phyloP scores from a whole-genome alignment of 2,113 vertebrate species.

The Tichodroma muraria region DNA sequence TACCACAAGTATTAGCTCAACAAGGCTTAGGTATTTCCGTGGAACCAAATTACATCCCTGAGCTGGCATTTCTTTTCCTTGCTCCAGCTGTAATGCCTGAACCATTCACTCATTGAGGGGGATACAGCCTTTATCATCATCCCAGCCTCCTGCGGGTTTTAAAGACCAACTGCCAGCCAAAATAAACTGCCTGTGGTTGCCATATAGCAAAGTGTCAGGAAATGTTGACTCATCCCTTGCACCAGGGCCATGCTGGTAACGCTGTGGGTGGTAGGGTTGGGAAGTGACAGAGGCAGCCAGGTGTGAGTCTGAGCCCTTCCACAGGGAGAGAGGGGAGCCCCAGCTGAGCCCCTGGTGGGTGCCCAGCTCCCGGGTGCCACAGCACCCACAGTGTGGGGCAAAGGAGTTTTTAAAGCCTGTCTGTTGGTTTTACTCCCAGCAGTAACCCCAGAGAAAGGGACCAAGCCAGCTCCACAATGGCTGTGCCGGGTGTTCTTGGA shows the following conservation, averaged over 20 bases:
- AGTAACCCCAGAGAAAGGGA: background rate
- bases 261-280: background rate
- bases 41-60: constrained; percentile 1
- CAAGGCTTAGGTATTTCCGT: background rate
- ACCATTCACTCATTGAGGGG: background rate
- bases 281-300: background rate
- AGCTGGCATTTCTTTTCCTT: background rate
- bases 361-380: background rate
- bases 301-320: background rate
- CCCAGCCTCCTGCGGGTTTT: background rate
- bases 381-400: background rate
- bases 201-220: background rate
- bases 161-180: background rate
- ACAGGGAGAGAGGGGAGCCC: background rate
- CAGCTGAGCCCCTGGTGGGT: background rate
- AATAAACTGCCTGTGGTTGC: background rate
- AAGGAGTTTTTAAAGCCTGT: background rate
- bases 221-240: background rate
- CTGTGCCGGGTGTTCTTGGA: background rate
- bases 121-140: background rate
- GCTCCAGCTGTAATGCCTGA: background rate
- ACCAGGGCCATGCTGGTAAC: background rate
- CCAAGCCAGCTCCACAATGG: background rate
- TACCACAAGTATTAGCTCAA: background rate
- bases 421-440: background rate